Evolutionary conservation across 1,140 invertebrate species (phyloP).

Genomic region (Pogonus chalceus): DNA sequence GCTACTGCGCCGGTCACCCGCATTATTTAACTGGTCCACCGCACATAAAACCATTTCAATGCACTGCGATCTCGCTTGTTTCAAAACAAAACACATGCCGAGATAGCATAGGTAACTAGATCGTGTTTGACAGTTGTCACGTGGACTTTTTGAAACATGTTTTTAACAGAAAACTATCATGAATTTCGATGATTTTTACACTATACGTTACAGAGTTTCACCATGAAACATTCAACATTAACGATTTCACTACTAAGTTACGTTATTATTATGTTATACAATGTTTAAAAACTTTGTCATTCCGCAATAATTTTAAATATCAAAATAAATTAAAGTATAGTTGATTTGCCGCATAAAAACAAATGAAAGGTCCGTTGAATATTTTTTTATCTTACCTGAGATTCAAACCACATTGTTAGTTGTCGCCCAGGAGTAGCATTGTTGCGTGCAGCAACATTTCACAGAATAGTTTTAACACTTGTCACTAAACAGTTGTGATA

Average conservation of each 20-base stretch:
- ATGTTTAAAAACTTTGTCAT: no score
- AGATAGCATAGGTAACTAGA: constrained; percentile 34
- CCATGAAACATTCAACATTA: no score
- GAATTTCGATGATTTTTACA: no score
- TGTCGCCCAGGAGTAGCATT: constrained; percentile 27
- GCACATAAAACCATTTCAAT: constrained; percentile 34
- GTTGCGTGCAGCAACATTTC: constrained; percentile 34
- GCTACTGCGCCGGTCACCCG: neutral
- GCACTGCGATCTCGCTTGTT: constrained; percentile 33
- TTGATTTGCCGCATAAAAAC: no score
- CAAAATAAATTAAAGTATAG: no score
- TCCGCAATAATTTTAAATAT: no score
- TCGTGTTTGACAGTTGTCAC: constrained; percentile 35
- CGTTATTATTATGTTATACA: no score
- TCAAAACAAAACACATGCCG: constrained; percentile 38
- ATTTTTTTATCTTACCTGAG: constrained; percentile 33
- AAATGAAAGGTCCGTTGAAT: no score
- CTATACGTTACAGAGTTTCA: no score
- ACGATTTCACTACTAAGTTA: no score
- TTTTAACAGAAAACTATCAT: no score
- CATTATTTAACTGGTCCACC: constrained; percentile 24
- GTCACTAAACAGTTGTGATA: neutral
- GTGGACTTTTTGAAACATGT: no score
- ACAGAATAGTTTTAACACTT: constrained; percentile 10
- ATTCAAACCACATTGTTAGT: constrained; percentile 38